These are phyloP conservation scores for Argyrosomus japonicus DNA, from an alignment of 2,113 vertebrate genomes.

Conservation along the genomic window DNA sequence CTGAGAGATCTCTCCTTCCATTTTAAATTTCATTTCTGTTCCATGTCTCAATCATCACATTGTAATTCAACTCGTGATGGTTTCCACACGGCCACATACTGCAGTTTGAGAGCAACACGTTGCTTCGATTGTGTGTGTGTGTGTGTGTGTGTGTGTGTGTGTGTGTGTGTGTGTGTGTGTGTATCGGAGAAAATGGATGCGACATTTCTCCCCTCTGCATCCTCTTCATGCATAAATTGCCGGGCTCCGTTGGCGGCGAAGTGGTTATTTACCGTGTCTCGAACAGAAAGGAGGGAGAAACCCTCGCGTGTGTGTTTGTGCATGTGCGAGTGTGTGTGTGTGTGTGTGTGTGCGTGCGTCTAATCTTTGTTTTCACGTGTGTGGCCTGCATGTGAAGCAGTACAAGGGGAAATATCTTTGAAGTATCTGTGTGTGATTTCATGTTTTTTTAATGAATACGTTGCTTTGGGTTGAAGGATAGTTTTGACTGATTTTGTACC, in stretches of 20 bases:
- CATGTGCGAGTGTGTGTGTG: too few species aligned
- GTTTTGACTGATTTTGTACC: slow-evolving; percentile 40
- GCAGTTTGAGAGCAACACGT: slow-evolving; percentile 16
- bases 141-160: neutral
- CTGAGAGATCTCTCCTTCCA: slow-evolving; percentile 4
- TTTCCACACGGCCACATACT: slow-evolving; percentile 21
- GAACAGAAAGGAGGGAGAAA: slow-evolving; percentile 3
- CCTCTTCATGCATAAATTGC: slow-evolving; percentile 59
- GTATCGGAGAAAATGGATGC: neutral
- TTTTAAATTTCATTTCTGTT: slow-evolving; percentile 51
- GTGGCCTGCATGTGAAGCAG: slow-evolving; percentile 40
- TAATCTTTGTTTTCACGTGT: slow-evolving; percentile 30
- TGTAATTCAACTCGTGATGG: slow-evolving; percentile 56
- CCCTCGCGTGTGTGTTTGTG: neutral
- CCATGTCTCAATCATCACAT: slow-evolving; percentile 47
- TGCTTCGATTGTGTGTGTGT: neutral
- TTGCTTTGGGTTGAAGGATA: slow-evolving; percentile 33
- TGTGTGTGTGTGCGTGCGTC: neutral
- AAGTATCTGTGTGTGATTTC: slow-evolving; percentile 43
- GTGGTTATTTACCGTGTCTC: slow-evolving; percentile 51
- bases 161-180: neutral
- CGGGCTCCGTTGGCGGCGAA: neutral
- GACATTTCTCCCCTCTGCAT: slow-evolving; percentile 11
- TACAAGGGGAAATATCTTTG: slow-evolving; percentile 35
- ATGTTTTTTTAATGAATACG: slow-evolving; percentile 48